Evolutionary conservation across 2,113 vertebrate species (phyloP).

Genomic region (Fregata magnificens): DNA sequence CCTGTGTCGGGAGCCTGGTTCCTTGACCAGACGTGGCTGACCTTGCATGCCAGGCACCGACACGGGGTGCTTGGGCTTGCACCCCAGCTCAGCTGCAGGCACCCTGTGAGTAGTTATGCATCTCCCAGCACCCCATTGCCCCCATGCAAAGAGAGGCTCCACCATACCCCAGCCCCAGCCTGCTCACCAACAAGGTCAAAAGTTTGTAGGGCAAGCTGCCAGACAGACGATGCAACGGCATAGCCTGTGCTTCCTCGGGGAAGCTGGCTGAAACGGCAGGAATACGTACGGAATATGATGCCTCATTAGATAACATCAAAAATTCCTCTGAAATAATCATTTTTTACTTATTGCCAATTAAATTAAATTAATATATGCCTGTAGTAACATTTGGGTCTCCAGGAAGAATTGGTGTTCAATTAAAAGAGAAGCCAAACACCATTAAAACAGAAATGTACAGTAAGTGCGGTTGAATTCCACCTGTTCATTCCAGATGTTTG

Average conservation of each 20-base stretch:
- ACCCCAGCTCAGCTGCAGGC: neutral
- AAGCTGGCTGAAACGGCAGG: neutral
- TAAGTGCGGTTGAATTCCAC: slow-evolving; percentile 37
- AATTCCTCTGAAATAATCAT: slow-evolving; percentile 24
- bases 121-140: neutral
- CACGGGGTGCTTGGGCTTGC: neutral
- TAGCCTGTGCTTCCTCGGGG: neutral
- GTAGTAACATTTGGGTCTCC: slow-evolving; percentile 25
- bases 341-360: slow-evolving; percentile 28
- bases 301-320: slow-evolving; percentile 50
- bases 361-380: slow-evolving; percentile 22
- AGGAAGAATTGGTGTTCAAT: slow-evolving; percentile 7
- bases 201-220: neutral
- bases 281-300: neutral
- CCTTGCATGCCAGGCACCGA: neutral
- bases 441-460: slow-evolving; percentile 15
- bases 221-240: fast-evolving
- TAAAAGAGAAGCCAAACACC: slow-evolving; percentile 45
- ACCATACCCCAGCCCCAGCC: neutral
- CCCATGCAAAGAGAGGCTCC: neutral
- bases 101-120: fast-evolving
- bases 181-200: neutral
- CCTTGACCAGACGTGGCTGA: neutral
- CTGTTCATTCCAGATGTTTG: slow-evolving; percentile 69
- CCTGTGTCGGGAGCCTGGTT: fast-evolving